Evolutionary conservation across 2,888 invertebrate genomes (phyloP), one percentile per base, ranked within the genome.

Genomic region (Margaritifera margaritifera): DNA sequence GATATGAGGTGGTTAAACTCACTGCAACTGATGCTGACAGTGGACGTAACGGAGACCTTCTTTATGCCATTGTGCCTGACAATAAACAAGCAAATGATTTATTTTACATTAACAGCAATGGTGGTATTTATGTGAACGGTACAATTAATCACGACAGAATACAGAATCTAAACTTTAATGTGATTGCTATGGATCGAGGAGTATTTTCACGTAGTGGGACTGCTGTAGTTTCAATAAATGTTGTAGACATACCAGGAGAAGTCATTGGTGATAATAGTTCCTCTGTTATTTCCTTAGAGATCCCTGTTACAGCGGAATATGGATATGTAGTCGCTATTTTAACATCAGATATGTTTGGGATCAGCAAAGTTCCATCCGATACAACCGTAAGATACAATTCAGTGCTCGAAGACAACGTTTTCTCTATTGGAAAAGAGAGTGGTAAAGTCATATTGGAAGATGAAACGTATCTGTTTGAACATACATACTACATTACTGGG

Each of bases 21-120:
- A 64, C 69, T 11, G 82, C 78, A 6, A 71, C 65, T 8, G 86
- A 86, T 64, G 64, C 57, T 0, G 86, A 85, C 64, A 61, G 59
- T 22, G 77, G 77, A 18, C 52, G 67, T 22, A 81, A 80, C 72
- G 80, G 78, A 54, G 68, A 73, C 25, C 31, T 81, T 11, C 65
- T 66, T 0, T 78, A 80, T 53, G 54, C 66, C 18, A 71, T 82
- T 56, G 62, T 55, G 1, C 53, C 61, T 20, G 24, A 62, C n/a
- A 60, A 67, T 55, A 68, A 56, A 11, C 57, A 74, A 15, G 78
- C 75, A 1, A 57, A 58, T 6, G 50, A 62, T 1, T 55, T 75
- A 31, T 77, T 82, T 58, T 58, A 24, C 20, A 63, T 82, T 3
- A 71, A 74, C 20, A 62, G 55, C 5, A 55, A 69, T 4, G 81